phyloP scores from a whole-genome alignment of 1,140 invertebrate species.

The Brachionus rubens region DNA sequence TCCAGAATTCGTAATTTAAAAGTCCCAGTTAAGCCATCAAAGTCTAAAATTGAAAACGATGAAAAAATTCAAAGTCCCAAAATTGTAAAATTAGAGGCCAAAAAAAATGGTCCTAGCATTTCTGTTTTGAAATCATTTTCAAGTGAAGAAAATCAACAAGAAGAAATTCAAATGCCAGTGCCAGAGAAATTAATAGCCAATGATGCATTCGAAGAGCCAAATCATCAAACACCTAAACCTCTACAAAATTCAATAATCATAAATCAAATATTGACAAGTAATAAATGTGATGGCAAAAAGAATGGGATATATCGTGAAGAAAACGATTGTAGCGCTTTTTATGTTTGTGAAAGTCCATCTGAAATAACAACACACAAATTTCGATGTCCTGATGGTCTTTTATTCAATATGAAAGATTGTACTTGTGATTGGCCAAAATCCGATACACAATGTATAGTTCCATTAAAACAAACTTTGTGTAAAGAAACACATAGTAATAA shows the following conservation, averaged over 20 bases:
- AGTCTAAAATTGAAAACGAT: background rate
- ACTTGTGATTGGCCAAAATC: constrained; percentile 39
- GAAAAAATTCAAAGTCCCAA: background rate
- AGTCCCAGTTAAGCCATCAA: background rate
- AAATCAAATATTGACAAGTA: background rate
- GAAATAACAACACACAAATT: background rate
- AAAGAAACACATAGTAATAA: background rate
- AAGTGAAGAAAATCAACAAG: background rate
- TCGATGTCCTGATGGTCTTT: background rate
- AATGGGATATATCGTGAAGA: constrained; percentile 37
- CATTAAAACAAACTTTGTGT: background rate
- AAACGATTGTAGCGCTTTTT: constrained; percentile 17
- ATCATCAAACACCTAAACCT: background rate
- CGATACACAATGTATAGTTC: background rate
- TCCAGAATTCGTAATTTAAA: background rate
- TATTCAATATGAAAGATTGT: constrained; percentile 44
- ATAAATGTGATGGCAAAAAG: constrained; percentile 17
- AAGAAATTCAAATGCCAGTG: background rate
- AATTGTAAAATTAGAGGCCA: background rate
- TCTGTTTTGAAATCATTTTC: constrained; percentile 19
- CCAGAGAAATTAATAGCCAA: background rate
- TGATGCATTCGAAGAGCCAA: background rate
- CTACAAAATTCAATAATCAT: background rate
- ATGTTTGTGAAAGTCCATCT: constrained; percentile 22
- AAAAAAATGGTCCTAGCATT: background rate